These are phyloP conservation scores for Suillia variegata DNA, from an alignment of 2,888 invertebrate species.

Conservation along the genomic window DNA sequence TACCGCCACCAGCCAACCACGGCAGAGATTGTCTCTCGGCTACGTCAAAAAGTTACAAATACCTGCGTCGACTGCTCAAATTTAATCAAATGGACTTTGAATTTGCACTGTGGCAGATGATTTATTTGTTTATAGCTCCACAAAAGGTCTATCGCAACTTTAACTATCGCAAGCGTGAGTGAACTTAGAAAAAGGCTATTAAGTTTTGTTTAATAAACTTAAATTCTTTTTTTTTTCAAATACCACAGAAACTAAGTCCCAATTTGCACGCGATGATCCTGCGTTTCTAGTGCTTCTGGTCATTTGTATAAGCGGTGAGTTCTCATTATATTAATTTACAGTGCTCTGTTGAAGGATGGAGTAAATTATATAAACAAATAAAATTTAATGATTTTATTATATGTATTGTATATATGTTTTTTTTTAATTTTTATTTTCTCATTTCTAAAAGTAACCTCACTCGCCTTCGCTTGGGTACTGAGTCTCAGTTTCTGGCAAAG, in stretches of 20 bases:
- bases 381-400: background rate
- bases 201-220: background rate
- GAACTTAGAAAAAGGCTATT: background rate
- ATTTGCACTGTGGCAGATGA: constrained; percentile 99
- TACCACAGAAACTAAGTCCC: constrained; percentile 90
- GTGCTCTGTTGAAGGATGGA: background rate
- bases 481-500: constrained; percentile 73
- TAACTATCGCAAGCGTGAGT: constrained; percentile 94
- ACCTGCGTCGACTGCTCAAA: constrained; percentile 81
- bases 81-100: constrained; percentile 99
- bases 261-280: constrained; percentile 98
- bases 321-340: too few relatives aligned
- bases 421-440: too few relatives aligned
- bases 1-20: constrained; percentile 73
- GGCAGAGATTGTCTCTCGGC: constrained; percentile 80
- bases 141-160: constrained; percentile 98
- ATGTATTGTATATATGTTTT: too few relatives aligned
- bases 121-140: constrained; percentile 90
- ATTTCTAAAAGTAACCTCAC: constrained; percentile 93
- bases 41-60: constrained; percentile 86
- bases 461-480: constrained; percentile 83
- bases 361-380: constrained; percentile 5
- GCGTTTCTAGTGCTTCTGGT: constrained; percentile 93
- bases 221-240: too few relatives aligned
- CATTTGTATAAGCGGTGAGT: constrained; percentile 77